phyloP scores from a whole-genome alignment of 2,797 vertebrate species.

The Nothura maculosa region DNA sequence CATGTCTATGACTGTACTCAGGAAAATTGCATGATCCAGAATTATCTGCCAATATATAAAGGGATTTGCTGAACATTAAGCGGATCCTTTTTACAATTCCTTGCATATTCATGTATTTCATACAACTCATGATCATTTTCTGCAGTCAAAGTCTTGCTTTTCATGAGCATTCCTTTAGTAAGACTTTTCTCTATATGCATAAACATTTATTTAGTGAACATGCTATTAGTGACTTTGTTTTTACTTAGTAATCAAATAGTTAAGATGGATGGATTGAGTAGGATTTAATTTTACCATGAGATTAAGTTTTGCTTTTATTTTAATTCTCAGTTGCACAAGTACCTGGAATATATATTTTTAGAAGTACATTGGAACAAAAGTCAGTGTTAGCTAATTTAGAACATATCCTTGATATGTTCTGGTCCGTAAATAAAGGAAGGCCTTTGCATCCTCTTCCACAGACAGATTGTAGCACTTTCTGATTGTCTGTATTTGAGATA shows the following conservation, averaged over 20 bases:
- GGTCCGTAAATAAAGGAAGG: slow-evolving; percentile 33
- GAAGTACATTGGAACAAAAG: not conserved
- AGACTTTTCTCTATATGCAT: not conserved
- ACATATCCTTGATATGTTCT: not conserved
- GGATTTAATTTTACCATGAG: not conserved
- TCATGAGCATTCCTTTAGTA: not conserved
- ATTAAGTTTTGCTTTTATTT: slow-evolving; percentile 17
- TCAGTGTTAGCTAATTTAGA: slow-evolving; percentile 32
- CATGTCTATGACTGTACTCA: not conserved
- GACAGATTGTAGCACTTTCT: not conserved
- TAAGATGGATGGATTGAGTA: not conserved
- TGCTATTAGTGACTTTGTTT: not conserved
- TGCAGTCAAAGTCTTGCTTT: not conserved
- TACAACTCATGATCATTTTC: not conserved
- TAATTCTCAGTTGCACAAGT: not conserved
- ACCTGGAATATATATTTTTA: slow-evolving; percentile 18
- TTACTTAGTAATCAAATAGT: not conserved
- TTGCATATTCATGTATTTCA: too few relatives aligned
- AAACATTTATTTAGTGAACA: not conserved
- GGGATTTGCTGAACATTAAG: not conserved
- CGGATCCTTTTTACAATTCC: not conserved
- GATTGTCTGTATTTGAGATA: slow-evolving; percentile 15
- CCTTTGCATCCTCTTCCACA: slow-evolving; percentile 9
- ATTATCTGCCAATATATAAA: not conserved
- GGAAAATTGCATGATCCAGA: not conserved